Evolutionary conservation across 1,140 invertebrate species (phyloP), one percentile per base, ranked within the genome.

Genomic region (Theocolax elegans): DNA sequence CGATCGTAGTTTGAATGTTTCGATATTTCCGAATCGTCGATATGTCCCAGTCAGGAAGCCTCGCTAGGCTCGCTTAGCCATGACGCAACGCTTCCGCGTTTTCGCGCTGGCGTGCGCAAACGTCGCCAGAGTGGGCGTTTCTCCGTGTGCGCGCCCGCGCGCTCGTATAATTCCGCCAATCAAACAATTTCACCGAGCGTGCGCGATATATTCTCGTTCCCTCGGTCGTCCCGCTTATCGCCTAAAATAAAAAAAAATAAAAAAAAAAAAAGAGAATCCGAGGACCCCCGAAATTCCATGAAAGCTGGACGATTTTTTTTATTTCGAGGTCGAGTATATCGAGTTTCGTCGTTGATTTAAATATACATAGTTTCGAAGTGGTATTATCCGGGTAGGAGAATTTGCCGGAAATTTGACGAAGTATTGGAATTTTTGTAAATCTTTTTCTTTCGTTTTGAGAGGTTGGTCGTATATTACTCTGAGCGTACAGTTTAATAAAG

Each of bases 11-110:
- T 21, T 25, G 40, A 62, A 40, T n/a, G 23, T 67, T 56, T 67
- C 40, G 40, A 42, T 53, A 60, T 60, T 68, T 68, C 31, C 66
- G 46, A 68, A 60, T 51, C 19, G 56, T 9, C 66, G 54, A 59
- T 49, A 44, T 44, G 1, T 15, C 23, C 51, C 51, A 8, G 6
- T n/a, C 6, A 8, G 44, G n/a, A n/a, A n/a, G n/a, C n/a, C n/a
- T n/a, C 44, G 44, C 15, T 6, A 59, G 31, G 3, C 12, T 27
- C 48, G 63, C n/a, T 23, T 1, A 13, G 15, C 40, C 44, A 56
- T 68, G 56, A 60, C 42, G 29, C 56, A 60, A 40, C 21, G 25
- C 12, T 58, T 56, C 21, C n/a, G 23, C n/a, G 27, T 42, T 19
- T 29, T 29, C 40, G 2, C 46, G 6, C 40, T 19, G 15, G 31